phyloP scores from a whole-genome alignment of 1,140 invertebrate genomes.

The Phthorimaea operculella region DNA sequence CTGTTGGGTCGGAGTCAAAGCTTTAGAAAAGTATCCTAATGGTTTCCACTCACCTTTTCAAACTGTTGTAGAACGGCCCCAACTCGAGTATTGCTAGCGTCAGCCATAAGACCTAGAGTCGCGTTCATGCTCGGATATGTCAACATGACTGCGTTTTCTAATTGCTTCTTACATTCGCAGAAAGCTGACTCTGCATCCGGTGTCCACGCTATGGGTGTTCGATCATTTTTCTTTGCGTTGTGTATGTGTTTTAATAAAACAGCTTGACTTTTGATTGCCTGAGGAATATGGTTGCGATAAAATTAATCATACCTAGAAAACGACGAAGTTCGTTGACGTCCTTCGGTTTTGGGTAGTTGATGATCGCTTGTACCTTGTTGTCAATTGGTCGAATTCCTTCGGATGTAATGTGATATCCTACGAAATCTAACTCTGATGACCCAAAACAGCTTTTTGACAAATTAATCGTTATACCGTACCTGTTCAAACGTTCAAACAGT shows the following conservation, averaged over 20 bases:
- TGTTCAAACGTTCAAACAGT: conserved; percentile 38
- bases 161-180: conserved; percentile 3
- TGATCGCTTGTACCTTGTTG: conserved; percentile 18
- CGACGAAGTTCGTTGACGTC: conserved; percentile 21
- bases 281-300: conserved; percentile 24
- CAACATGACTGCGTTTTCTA: conserved; percentile 8
- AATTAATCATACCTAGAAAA: conserved; percentile 36
- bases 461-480: conserved; percentile 22
- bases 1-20: too few species aligned
- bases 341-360: conserved; percentile 14
- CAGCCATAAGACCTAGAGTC: conserved; percentile 18
- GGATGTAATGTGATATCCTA: conserved; percentile 3
- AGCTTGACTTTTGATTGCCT: conserved; percentile 18
- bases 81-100: conserved; percentile 37
- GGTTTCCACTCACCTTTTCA: conserved; percentile 25
- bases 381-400: neutral
- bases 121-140: conserved; percentile 2
- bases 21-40: conserved; percentile 45
- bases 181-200: conserved; percentile 6
- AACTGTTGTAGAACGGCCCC: conserved; percentile 42
- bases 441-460: conserved; percentile 7
- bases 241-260: conserved; percentile 1
- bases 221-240: conserved; percentile 8
- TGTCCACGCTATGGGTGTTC: conserved; percentile 7
- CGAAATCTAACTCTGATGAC: neutral